Base-by-base conservation (phyloP, 1,140 invertebrate genomes). In the Samia ricini region DNA sequence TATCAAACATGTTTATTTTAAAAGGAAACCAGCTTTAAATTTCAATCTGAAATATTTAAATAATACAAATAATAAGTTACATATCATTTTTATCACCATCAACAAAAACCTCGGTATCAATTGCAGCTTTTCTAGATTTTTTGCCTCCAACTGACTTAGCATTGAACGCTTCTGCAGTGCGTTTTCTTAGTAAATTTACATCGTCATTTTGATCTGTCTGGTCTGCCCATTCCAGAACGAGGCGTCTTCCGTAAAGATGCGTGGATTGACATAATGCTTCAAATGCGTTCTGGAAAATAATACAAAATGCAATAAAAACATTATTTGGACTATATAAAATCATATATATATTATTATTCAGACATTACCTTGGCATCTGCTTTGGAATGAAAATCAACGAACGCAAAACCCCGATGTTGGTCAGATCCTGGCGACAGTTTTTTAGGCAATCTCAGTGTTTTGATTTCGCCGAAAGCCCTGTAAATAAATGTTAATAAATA, bases 191-290 rank as follows among this genome's bases (percentile, higher is more conserved):
- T 65, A 95, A 92, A 18, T 95, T 94, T 3, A 99, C 90, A 68
- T 94, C 93, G 81, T 97, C 95, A 36, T 94, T 91, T 74, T 97
- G 95, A 48, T 95, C 92, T 33, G 95, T 95, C n/a, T 94, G 92
- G 42, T 95, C 93, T 0, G 98, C 98, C 99, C 99, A 99, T 92
- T 99, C 98, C 19, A 99, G 90, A 0, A 99, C 98, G 67, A 99
- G 91, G 48, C 98, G 93, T 72, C 99, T 92, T 3, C 98, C 98
- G 84, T 98, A 99, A 85, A 99, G 95, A 93, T 99, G 99, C 66
- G 99, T 99, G 76, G 98, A 99, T 84, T 98, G 96, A 72, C 95
- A 95, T 0, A 99, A 79, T 0, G 98, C 94, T 68, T 98, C 95
- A 91, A 99, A 98, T 0, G 98, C 98, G 83, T 93, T 93, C 96